A percentile compares a stretch with the other conserved stretches of the same genome.
Evolutionary conservation across 2,797 vertebrate genomes (phyloP).

Genomic region (Perodicticus potto): DNA sequence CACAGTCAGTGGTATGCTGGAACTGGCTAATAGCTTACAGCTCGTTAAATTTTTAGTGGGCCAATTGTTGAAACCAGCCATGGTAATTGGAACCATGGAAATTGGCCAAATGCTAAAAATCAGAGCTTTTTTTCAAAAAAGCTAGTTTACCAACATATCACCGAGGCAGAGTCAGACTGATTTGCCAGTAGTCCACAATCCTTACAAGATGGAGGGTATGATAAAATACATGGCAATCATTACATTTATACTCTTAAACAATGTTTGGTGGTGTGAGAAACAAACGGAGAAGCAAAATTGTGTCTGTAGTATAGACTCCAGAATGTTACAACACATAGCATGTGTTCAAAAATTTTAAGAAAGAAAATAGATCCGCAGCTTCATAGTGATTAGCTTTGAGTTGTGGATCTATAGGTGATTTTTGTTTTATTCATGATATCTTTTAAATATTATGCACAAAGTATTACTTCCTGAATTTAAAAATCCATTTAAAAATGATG

Average conservation of each 20-base stretch:
- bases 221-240: neutral
- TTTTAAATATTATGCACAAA: constrained; percentile 7
- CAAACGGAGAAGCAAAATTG: neutral
- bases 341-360: neutral
- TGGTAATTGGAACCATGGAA: neutral
- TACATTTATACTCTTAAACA: constrained; percentile 15
- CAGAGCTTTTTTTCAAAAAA: neutral
- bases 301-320: neutral
- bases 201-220: neutral
- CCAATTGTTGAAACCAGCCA: neutral
- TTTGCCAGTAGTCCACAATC: neutral
- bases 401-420: neutral
- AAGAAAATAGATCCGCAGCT: neutral
- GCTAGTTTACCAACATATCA: neutral
- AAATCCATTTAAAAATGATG: neutral
- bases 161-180: neutral
- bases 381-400: neutral
- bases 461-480: neutral
- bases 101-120: neutral
- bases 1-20: neutral
- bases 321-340: neutral
- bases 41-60: neutral
- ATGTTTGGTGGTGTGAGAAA: neutral
- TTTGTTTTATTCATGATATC: constrained; percentile 6
- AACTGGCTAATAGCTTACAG: neutral